These are phyloP conservation scores for Telmatochromis sp. DNA, from an alignment of 2,113 vertebrate species.

Conservation along the genomic window DNA sequence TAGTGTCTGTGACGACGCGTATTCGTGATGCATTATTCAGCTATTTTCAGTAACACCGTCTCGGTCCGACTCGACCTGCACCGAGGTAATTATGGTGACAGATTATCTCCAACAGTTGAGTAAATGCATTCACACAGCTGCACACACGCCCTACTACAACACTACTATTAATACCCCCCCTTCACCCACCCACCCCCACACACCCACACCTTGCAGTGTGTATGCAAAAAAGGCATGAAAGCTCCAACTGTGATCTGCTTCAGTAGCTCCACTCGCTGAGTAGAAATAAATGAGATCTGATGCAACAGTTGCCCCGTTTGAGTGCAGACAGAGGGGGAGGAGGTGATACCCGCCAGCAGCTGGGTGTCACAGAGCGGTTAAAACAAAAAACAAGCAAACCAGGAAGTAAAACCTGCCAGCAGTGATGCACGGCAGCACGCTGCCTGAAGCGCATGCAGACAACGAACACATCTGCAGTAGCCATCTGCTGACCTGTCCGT, in stretches of 20 bases:
- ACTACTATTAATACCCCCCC: constrained; percentile 30
- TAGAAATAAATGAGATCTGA: not conserved
- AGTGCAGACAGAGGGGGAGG: not conserved
- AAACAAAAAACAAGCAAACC: not conserved
- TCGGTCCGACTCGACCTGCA: not conserved
- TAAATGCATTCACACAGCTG: constrained; percentile 46
- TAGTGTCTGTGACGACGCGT: not conserved
- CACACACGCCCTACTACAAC: not conserved
- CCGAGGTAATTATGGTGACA: not conserved
- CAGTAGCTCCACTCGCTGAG: not conserved
- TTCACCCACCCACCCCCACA: not conserved
- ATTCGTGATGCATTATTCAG: not conserved
- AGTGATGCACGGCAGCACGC: not conserved
- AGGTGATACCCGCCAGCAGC: not conserved
- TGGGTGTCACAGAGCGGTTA: not conserved
- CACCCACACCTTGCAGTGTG: not conserved
- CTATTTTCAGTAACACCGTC: not conserved
- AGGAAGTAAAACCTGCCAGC: constrained; percentile 39
- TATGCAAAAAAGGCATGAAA: constrained; percentile 23
- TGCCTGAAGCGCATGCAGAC: not conserved
- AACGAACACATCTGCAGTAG: not conserved
- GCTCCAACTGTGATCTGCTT: not conserved
- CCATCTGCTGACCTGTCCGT: not conserved
- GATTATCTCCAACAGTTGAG: constrained; percentile 2
- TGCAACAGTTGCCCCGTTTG: not conserved